Percentiles rank a stretch among this genome's conserved stretches.
phyloP scores from a whole-genome alignment of 2,113 vertebrate genomes.

The Gnathonemus longibarbis region DNA sequence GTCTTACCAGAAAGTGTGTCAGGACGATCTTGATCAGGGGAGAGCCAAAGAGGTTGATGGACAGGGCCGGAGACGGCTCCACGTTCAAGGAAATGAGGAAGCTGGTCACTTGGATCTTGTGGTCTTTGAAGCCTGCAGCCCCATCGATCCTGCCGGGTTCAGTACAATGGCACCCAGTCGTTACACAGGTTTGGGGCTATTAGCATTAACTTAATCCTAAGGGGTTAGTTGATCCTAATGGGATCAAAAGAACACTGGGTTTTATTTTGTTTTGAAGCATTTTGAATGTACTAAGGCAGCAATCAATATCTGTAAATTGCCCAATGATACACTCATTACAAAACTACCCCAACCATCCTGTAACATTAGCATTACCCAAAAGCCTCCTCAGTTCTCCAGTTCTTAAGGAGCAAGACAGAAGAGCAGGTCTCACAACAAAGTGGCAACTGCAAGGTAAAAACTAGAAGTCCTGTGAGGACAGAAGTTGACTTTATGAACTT shows the following conservation, averaged over 20 bases:
- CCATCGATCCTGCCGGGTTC: conserved; percentile 66
- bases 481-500: not conserved
- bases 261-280: not conserved
- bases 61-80: conserved; percentile 70
- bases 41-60: conserved; percentile 69
- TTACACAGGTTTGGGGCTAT: not conserved
- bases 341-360: not conserved
- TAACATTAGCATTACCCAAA: not conserved
- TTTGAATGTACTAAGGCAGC: not conserved
- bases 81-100: conserved; percentile 81
- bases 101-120: conserved; percentile 73
- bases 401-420: not conserved
- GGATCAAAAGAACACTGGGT: not conserved
- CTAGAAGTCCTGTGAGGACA: not conserved
- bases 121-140: conserved; percentile 58
- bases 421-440: conserved; percentile 31
- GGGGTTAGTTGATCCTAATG: not conserved
- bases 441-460: not conserved
- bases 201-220: not conserved
- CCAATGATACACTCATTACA: not conserved
- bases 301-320: not conserved
- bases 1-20: conserved; percentile 75
- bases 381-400: not conserved
- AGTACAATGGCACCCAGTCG: not conserved
- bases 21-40: conserved; percentile 81